Evolutionary conservation across 2,888 invertebrate species (phyloP).

Genomic region (Electrophaes corylata): DNA sequence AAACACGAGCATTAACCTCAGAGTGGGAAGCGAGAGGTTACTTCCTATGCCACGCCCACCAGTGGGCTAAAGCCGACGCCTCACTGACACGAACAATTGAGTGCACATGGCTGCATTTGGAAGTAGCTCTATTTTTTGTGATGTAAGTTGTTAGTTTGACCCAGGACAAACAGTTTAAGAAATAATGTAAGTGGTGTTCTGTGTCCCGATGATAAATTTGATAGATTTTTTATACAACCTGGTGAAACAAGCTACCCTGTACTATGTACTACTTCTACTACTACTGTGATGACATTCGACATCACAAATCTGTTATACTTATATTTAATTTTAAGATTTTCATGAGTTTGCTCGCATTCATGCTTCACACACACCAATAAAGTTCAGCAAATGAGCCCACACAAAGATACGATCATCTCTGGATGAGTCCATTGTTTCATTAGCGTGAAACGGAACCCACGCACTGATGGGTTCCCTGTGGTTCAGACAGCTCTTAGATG

Average conservation of each 20-base stretch:
- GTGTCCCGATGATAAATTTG: too few relatives aligned
- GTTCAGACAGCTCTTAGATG: constrained; percentile 6
- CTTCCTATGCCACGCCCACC: constrained; percentile 45
- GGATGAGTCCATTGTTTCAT: constrained; percentile 42
- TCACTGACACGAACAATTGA: constrained; percentile 1
- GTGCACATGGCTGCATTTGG: too few relatives aligned
- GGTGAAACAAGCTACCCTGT: too few relatives aligned
- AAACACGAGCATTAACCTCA: constrained; percentile 42
- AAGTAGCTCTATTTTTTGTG: too few relatives aligned
- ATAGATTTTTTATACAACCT: too few relatives aligned
- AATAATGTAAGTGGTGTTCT: too few relatives aligned
- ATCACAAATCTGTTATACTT: too few relatives aligned
- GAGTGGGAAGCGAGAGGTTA: constrained; percentile 51
- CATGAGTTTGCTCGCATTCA: constrained; percentile 4
- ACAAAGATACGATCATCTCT: constrained; percentile 35
- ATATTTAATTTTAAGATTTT: neutral
- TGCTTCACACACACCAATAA: constrained; percentile 1
- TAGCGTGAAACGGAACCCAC: constrained; percentile 39
- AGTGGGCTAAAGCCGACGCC: constrained; percentile 30
- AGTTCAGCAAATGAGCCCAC: constrained; percentile 30
- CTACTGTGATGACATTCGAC: too few relatives aligned
- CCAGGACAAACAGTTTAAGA: too few relatives aligned
- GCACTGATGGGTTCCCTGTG: constrained; percentile 22
- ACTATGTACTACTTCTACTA: too few relatives aligned
- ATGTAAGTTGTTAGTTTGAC: too few relatives aligned